phyloP scores from a whole-genome alignment of 2,888 invertebrate genomes.

The Scrobipalpa atriplicella region DNA sequence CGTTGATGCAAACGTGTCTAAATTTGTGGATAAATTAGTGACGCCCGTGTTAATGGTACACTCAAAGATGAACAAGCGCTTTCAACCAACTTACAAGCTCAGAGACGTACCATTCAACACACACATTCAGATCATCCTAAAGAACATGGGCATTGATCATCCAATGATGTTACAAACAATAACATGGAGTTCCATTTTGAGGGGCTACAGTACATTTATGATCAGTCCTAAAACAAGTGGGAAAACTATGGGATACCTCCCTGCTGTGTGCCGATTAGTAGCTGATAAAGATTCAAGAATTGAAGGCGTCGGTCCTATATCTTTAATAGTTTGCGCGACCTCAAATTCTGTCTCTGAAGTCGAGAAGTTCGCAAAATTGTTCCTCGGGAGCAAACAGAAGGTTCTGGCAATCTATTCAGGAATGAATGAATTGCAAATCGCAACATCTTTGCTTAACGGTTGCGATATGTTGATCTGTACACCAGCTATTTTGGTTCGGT shows the following conservation, averaged over 20 bases:
- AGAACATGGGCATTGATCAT: constrained; percentile 56
- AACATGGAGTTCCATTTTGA: constrained; percentile 86
- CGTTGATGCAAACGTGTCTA: constrained; percentile 59
- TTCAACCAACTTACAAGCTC: constrained; percentile 55
- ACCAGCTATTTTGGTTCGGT: constrained; percentile 81
- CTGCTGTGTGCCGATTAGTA: constrained; percentile 85
- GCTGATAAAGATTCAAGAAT: constrained; percentile 61
- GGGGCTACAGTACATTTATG: constrained; percentile 85
- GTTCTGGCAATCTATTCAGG: constrained; percentile 73
- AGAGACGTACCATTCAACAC: constrained; percentile 62
- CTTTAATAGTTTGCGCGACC: constrained; percentile 86
- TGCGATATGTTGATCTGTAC: constrained; percentile 89
- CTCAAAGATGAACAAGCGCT: constrained; percentile 59
- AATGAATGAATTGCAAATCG: constrained; percentile 56
- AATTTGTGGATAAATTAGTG: constrained; percentile 71
- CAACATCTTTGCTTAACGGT: constrained; percentile 82
- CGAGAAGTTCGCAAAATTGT: constrained; percentile 62
- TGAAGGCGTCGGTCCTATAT: constrained; percentile 82
- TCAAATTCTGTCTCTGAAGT: constrained; percentile 80
- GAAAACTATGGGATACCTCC: constrained; percentile 88
- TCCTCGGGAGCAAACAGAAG: constrained; percentile 60
- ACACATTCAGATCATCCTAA: constrained; percentile 56
- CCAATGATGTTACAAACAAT: constrained; percentile 85
- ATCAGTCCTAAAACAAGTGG: constrained; percentile 84
- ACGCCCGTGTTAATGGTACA: constrained; percentile 71